Evolutionary conservation across 1,140 invertebrate species (phyloP), one percentile per base, ranked within the genome.

Genomic region (Heliconius hermathena): DNA sequence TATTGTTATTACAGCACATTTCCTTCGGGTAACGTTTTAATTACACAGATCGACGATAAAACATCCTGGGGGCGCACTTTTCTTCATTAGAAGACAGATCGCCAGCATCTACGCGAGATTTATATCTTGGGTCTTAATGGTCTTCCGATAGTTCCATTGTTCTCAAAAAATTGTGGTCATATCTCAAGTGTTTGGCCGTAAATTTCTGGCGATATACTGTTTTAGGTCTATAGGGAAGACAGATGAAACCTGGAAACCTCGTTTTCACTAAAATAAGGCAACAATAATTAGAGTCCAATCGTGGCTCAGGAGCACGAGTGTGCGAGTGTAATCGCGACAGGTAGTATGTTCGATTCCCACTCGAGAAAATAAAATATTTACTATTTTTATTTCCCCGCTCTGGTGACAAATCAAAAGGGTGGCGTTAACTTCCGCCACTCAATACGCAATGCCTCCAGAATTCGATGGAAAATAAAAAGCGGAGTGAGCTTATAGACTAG

Each of bases 1-100:
- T 94, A 94, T 93, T 89, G 90, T 94, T 94, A 94, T 94, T 92
- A 88, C 92, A 88, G 82, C 88, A 89, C 91, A 92, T 94, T 94
- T 94, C 93, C 93, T 94, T 79, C 87, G 92, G 91, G 93, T 91
- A 93, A 93, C 93, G 93, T 94, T 94, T 94, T 93, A 94, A 94
- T 94, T 94, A 94, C 93, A 93, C 89, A 92, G 93, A 94, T 94
- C 92, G 93, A 83, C 91, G 92, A 93, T 94, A 94, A 94, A 94
- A 77, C 91, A 94, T 94, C 92, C 89, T 84, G 87, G 85, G 88
- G 89, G 92, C 92, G 91, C 91, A 94, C 93, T 93, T 94, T 93
- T 93, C 93, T 94, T 94, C 92, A 94, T 94, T 94, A 94, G 83
- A 94, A 94, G 93, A 93, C 88, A 89, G 88, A 94, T 92, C 78